Base-by-base conservation (phyloP, 2,888 invertebrate genomes). In the Oxycera nigricornis region DNA sequence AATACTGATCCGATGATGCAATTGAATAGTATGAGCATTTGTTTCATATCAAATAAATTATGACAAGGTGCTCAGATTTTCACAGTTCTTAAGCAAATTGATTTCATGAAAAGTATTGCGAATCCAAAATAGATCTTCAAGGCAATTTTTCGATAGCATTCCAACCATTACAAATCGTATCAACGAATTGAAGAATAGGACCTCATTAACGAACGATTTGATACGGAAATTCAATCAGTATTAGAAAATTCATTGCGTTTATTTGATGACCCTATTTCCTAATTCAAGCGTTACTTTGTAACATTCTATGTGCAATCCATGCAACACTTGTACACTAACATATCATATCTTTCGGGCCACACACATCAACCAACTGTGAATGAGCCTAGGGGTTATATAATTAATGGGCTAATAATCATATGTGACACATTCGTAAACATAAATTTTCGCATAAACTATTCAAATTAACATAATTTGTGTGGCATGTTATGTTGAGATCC, bases 361-460 rank as follows among this genome's bases (percentile, higher is more conserved):
- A 65, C 35, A 41, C 39, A 65, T 41, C 24, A 24, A 41, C 14
- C 24, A 39, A 22, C 14, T n/a, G 20, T 70, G 20, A 30, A 52
- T 31, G 31, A 31, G 30, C 30, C 50, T 28, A 59, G 62, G 35
- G 68, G 55, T 30, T 46, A 20, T 70, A 77, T 79, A 79, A 79
- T 79, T 79, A 79, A 79, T 79, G 77, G 77, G 75, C 77, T 77
- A 76, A 77, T 77, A 78, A 79, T 79, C 78, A 78, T 78, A 79
- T 78, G 78, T 78, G 77, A 74, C 78, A 78, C 76, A 78, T 76
- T 77, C 77, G 77, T 79, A 52, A 78, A 67, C 79, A 79, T 78
- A 78, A 75, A 79, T 79, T 77, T 78, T 77, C 79, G 73, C 76
- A 77, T 74, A 75, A 78, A 73, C 73, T 77, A 77, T 77, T 78